These are phyloP conservation scores for Ormyrus rosae DNA, from an alignment of 2,888 invertebrate species.

Conservation along the genomic window DNA sequence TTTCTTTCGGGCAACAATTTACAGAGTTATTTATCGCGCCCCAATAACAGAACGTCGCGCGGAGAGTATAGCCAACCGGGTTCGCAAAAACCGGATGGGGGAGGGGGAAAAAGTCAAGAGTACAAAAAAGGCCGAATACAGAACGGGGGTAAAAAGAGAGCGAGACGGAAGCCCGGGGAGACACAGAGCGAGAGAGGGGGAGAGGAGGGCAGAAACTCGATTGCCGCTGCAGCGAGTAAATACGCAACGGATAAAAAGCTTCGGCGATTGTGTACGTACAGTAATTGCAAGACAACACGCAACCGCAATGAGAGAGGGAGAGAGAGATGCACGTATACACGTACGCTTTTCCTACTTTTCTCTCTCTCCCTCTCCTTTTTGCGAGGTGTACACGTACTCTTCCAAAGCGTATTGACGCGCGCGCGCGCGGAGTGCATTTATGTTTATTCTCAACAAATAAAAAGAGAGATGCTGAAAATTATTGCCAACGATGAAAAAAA, in stretches of 20 bases:
- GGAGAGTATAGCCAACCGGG: background rate
- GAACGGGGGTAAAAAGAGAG: background rate
- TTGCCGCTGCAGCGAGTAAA: conserved; percentile 49
- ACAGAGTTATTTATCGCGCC: background rate
- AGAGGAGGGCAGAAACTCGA: conserved; percentile 34
- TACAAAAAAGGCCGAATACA: conserved; percentile 8
- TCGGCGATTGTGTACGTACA: conserved; percentile 34
- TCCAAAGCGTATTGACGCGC: conserved; percentile 10
- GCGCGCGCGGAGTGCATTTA: conserved; percentile 15
- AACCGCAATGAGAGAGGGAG: conserved; percentile 37
- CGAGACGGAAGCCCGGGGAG: background rate
- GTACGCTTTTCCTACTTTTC: no score
- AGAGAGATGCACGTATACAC: background rate
- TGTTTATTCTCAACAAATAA: conserved; percentile 26
- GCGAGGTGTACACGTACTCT: background rate
- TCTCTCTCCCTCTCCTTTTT: no score
- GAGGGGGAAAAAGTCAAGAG: background rate
- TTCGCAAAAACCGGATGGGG: background rate
- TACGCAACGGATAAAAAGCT: conserved; percentile 51
- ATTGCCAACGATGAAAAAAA: no score
- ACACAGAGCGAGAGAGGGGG: conserved; percentile 2
- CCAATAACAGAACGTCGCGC: background rate
- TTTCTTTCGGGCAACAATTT: background rate
- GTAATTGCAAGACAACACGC: conserved; percentile 56
- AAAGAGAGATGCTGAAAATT: background rate